These are phyloP conservation scores for Chironomus striatipennis DNA, from an alignment of 1,140 invertebrate species.

Conservation along the genomic window DNA sequence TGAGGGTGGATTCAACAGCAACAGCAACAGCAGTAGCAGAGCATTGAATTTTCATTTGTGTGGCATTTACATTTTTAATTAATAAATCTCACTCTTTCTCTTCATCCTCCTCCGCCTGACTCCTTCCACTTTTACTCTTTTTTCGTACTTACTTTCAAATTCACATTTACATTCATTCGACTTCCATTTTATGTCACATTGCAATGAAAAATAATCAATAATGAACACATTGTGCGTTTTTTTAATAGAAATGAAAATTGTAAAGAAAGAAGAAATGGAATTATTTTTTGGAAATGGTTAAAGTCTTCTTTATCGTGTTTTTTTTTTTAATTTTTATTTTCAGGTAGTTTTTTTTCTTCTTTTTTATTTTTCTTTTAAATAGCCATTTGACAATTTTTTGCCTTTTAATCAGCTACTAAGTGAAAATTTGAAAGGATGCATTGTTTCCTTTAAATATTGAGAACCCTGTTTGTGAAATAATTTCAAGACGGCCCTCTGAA, in stretches of 20 bases:
- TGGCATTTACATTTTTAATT: slow-evolving; percentile 23
- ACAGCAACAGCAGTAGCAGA: background rate
- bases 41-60: slow-evolving; percentile 16
- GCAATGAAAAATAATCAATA: slow-evolving; percentile 14
- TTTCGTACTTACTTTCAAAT: background rate
- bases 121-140: background rate
- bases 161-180: background rate
- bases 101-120: background rate
- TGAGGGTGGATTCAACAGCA: background rate
- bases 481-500: no score
- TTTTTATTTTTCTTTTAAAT: background rate
- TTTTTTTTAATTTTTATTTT: background rate
- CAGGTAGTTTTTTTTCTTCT: slow-evolving; percentile 1
- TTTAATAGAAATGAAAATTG: background rate
- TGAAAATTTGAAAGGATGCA: no score
- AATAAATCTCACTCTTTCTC: background rate
- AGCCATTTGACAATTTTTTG: no score
- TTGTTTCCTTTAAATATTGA: no score
- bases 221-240: slow-evolving; percentile 12
- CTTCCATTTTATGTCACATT: slow-evolving; percentile 13
- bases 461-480: no score
- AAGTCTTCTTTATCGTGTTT: background rate
- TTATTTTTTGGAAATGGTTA: background rate
- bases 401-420: no score
- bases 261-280: background rate